Percentiles rank a stretch among this genome's conserved stretches.
phyloP scores from a whole-genome alignment of 2,797 vertebrate genomes.

The Picus viridis region DNA sequence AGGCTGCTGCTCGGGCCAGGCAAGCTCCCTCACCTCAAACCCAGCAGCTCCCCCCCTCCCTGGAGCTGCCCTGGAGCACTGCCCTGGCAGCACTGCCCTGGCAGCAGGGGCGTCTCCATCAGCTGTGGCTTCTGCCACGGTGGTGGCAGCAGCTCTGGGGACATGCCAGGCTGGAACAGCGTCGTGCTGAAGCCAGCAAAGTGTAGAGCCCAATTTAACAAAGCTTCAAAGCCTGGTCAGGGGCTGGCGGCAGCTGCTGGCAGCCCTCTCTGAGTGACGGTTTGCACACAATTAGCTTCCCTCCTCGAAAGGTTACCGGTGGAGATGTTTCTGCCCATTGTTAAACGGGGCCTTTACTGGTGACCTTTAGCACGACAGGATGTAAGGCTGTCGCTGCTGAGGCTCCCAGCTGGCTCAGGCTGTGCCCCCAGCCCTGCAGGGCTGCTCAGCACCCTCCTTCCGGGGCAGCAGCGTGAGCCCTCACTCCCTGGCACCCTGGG shows the following conservation, averaged over 20 bases:
- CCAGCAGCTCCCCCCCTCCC: background rate
- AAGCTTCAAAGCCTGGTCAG: background rate
- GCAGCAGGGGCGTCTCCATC: fast-evolving
- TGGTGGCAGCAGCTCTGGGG: background rate
- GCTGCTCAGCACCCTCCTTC: background rate
- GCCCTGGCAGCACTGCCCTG: fast-evolving
- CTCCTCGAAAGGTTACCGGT: constrained; percentile 29
- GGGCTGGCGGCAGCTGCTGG: background rate
- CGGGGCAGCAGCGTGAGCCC: no score
- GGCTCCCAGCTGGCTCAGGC: background rate
- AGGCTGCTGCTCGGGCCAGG: fast-evolving
- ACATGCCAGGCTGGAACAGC: fast-evolving
- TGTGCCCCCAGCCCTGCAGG: fast-evolving
- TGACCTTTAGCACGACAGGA: constrained; percentile 10
- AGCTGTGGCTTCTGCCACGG: background rate
- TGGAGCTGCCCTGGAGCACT: background rate
- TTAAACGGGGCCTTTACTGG: background rate
- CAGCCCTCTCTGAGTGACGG: background rate
- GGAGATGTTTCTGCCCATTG: constrained; percentile 2
- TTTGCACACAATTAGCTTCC: background rate
- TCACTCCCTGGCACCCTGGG: background rate
- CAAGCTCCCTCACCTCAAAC: no score
- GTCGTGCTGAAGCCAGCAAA: background rate
- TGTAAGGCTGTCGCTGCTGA: background rate
- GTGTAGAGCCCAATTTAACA: background rate